Base-by-base conservation (phyloP, 2,888 invertebrate genomes). In the Lasioglossum morio region DNA sequence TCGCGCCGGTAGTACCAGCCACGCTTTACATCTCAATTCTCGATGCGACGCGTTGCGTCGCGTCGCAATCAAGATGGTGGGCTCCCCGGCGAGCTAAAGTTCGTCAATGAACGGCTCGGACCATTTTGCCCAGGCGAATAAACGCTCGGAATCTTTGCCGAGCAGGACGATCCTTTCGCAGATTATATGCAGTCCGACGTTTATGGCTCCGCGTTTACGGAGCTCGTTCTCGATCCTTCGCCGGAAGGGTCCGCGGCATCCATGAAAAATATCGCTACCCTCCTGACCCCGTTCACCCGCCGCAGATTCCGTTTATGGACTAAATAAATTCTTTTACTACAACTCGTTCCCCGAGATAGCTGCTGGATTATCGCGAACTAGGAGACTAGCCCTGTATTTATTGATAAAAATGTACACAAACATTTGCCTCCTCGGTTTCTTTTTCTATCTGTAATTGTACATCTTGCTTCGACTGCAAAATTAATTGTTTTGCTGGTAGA, bases 11-110 rank as follows among this genome's bases (percentile, higher is more conserved):
- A 78, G 82, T 69, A 79, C 84, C 57, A 37, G 76, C 72, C 76
- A 40, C 79, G 77, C 72, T 75, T 66, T 73, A 72, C 72, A 72
- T 48, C 84, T 76, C 70, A 34, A 69, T 85, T 72, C 84, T 27
- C 60, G 76, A 48, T 43, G 34, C 16, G 30, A 30, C 63, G 19
- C 30, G 27, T 2, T 16, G 43, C 46, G 46, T 16, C 46, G 27
- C 57, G 34, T 53, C 74, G 80, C 46, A 69, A 69, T 69, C 73
- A 27, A 12, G 70, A 60, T n/a, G 63, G 63, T 66, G 46, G 34
- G 23, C n/a, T 43, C 37, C 3, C 5, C 16, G n/a, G 12, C n/a
- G 10, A 53, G 19, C 16, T 30, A 37, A 74, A 74, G 53, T 66
- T 66, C 19, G 19, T 2, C 72, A 43, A 53, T 53, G 43, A 46